Base-by-base conservation (phyloP, 2,113 vertebrate species). In the Nyctereutes procyonoides region DNA sequence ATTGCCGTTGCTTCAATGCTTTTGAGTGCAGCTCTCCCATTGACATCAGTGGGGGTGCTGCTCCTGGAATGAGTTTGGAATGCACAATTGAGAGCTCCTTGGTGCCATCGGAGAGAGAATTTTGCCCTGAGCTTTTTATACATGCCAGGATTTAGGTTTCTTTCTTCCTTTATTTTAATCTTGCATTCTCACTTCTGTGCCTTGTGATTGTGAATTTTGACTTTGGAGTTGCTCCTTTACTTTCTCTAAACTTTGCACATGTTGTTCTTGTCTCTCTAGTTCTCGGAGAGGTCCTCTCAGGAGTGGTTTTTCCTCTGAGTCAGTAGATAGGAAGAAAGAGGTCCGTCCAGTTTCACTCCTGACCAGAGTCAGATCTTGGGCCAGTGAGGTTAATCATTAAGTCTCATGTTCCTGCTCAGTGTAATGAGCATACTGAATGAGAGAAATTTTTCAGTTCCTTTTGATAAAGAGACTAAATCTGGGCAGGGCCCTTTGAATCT, bases 21-120 rank as follows among this genome's bases (percentile, higher is more conserved):
- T 98, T 22, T 94, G 92, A 96, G 81, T 77, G 80, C 55, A 55
- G 92, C 51, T 67, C 87, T 97, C 92, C 96, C 90, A 85, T 77
- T 11, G 55, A 93, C 88, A 71, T 30, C 67, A 0, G 88, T 81
- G 48, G 92, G 96, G 90, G 43, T 93, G 93, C 77, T 91, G 85
- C 35, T 94, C 97, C 90, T 51, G 71, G 86, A 94, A 86, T 0
- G 48, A 60, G 81, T 28, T 96, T 38, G 71, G 92, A 96, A 94
- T 71, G 65, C 77, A 56, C 67, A 26, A 51, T 26, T 69, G 90
- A 69, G 73, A 85, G 71, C 35, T 91, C 88, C 84, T 84, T 9
- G 73, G 51, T 53, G 32, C 60, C 26, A 8, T 1, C 51, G 60
- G 48, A 94, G 94, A 88, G 19, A n/a, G 81, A 95, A 91, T 95